Evolutionary conservation across 2,113 vertebrate genomes (phyloP).

Genomic region (Corydoras maculifer): DNA sequence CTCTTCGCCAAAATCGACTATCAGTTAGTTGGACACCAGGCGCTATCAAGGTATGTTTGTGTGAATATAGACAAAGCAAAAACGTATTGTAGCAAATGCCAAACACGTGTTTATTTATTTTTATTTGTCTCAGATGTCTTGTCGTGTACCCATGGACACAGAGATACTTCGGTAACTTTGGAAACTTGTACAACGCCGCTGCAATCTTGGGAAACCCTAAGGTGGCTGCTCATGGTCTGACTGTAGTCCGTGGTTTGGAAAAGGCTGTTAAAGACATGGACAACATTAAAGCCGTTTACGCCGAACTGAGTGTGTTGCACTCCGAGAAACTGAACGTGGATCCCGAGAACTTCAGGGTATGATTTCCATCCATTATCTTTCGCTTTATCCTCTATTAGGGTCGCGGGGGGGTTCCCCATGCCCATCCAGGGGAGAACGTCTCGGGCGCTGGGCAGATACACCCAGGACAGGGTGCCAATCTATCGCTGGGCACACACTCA

Average conservation of each 20-base stretch:
- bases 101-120: not conserved
- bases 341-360: conserved; percentile 46
- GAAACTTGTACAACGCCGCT: conserved; percentile 60
- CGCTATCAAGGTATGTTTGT: conserved; percentile 49
- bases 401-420: too few relatives aligned
- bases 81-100: conserved; percentile 23
- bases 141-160: conserved; percentile 58
- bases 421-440: too few relatives aligned
- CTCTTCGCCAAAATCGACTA: conserved; percentile 42
- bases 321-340: conserved; percentile 42
- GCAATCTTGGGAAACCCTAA: conserved; percentile 53
- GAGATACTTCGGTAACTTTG: conserved; percentile 70
- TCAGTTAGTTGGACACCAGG: conserved; percentile 42
- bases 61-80: conserved; percentile 21
- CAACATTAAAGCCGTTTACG: conserved; percentile 12
- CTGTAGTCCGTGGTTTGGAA: conserved; percentile 20
- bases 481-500: too few relatives aligned
- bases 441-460: too few relatives aligned
- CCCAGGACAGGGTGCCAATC: too few relatives aligned
- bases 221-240: conserved; percentile 47
- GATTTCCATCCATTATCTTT: not conserved
- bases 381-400: too few relatives aligned
- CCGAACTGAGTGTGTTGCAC: conserved; percentile 38
- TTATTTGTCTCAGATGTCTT: conserved; percentile 55
- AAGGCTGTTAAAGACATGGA: conserved; percentile 30